Evolutionary conservation across 23 tunicate species (phyloP).

Genomic region (Trididemnum nubilum): DNA sequence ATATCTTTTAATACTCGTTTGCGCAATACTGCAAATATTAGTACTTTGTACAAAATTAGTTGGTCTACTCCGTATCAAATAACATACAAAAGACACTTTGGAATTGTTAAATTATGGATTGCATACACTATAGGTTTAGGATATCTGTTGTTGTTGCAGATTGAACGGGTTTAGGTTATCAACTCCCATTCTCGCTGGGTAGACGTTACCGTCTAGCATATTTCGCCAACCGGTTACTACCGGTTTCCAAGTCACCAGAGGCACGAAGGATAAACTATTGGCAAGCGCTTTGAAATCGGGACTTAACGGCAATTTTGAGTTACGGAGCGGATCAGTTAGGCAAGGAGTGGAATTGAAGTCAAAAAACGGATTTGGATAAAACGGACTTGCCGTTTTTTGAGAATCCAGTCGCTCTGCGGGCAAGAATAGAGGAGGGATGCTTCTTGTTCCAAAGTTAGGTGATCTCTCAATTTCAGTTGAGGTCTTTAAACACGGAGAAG

Average conservation of each 20-base stretch:
- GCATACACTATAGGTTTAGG: no score
- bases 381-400: neutral
- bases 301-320: slow-evolving; percentile 1
- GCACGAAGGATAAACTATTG: slow-evolving; percentile 34
- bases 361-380: neutral
- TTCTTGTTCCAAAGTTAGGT: neutral
- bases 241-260: slow-evolving; percentile 89
- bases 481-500: neutral
- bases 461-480: neutral
- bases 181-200: slow-evolving; percentile 31
- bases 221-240: slow-evolving; percentile 82
- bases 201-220: slow-evolving; percentile 69
- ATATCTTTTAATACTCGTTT: no score
- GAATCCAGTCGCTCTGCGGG: neutral
- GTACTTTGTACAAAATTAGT: no score
- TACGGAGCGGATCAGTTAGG: neutral
- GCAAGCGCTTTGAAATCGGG: slow-evolving; percentile 12
- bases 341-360: neutral
- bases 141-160: slow-evolving; percentile 28
- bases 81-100: no score
- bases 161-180: slow-evolving; percentile 1
- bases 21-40: no score
- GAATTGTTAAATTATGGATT: no score
- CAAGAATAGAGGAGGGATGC: neutral
- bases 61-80: no score